These are phyloP conservation scores for Poecilia picta DNA, from an alignment of 2,797 vertebrate species.

Conservation along the genomic window DNA sequence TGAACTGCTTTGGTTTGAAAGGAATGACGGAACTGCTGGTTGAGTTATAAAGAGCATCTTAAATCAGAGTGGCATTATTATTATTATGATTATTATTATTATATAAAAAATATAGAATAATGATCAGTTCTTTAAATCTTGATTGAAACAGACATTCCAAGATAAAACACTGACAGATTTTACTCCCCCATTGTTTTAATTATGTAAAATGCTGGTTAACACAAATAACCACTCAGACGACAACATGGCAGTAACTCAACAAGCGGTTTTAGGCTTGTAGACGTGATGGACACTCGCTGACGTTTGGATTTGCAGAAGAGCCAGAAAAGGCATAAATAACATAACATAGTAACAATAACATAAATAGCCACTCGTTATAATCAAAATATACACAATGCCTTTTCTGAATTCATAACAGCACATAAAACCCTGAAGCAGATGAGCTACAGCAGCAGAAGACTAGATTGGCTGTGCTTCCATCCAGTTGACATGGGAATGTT, in stretches of 20 bases:
- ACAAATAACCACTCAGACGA: neutral
- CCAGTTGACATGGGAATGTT: too few relatives aligned
- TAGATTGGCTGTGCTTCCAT: too few relatives aligned
- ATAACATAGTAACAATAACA: too few relatives aligned
- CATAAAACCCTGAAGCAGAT: too few relatives aligned
- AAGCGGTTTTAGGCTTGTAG: neutral
- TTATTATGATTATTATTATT: too few relatives aligned
- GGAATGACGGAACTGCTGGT: neutral
- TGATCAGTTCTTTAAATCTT: neutral
- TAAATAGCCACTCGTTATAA: too few relatives aligned
- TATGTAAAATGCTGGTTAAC: neutral
- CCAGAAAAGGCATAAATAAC: too few relatives aligned
- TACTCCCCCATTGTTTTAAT: neutral
- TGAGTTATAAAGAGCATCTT: neutral
- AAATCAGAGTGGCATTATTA: neutral
- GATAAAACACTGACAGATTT: neutral
- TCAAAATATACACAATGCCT: too few relatives aligned
- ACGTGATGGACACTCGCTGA: neutral
- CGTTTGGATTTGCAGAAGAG: too few relatives aligned
- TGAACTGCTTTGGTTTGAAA: neutral
- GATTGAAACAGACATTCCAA: neutral
- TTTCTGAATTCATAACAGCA: too few relatives aligned
- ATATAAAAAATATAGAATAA: too few relatives aligned
- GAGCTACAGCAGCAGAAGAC: too few relatives aligned
- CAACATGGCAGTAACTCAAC: neutral